These are phyloP conservation scores for Tretioscincus oriximinensis DNA, from an alignment of 2,113 vertebrate genomes.

Conservation along the genomic window DNA sequence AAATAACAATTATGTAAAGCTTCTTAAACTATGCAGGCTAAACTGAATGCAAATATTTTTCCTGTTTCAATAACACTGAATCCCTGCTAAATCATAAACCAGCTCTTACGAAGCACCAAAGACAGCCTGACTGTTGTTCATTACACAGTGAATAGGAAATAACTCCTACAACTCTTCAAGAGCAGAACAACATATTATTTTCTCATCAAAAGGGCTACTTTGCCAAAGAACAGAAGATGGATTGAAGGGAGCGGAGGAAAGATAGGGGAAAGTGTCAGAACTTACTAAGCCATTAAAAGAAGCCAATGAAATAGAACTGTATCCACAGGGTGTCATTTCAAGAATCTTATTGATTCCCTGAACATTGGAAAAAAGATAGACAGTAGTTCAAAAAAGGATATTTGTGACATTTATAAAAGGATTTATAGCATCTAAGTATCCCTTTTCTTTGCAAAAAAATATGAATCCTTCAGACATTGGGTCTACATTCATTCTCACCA, in stretches of 20 bases:
- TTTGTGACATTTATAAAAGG: constrained; percentile 8
- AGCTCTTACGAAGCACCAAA: not conserved
- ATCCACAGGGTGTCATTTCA: constrained; percentile 2
- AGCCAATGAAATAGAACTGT: constrained; percentile 3
- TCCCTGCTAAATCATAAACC: not conserved
- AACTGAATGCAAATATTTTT: not conserved
- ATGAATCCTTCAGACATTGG: not conserved
- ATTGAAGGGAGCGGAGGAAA: not conserved
- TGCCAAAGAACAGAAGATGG: not conserved
- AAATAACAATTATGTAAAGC: too few relatives aligned
- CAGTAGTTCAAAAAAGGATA: not conserved
- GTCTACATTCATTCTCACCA: not conserved
- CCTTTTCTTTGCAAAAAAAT: not conserved
- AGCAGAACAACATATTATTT: not conserved
- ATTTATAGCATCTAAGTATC: constrained; percentile 7
- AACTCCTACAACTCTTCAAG: not conserved
- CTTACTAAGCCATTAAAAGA: not conserved
- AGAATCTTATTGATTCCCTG: not conserved
- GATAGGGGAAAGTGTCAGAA: not conserved
- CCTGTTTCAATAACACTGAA: not conserved
- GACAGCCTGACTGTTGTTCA: not conserved
- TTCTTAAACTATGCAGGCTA: not conserved
- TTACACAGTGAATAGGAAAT: not conserved
- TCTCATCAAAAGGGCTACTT: too few relatives aligned
- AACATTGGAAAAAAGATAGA: not conserved